phyloP scores from a whole-genome alignment of 2,113 vertebrate genomes.

The Herpetotheres cachinnans region DNA sequence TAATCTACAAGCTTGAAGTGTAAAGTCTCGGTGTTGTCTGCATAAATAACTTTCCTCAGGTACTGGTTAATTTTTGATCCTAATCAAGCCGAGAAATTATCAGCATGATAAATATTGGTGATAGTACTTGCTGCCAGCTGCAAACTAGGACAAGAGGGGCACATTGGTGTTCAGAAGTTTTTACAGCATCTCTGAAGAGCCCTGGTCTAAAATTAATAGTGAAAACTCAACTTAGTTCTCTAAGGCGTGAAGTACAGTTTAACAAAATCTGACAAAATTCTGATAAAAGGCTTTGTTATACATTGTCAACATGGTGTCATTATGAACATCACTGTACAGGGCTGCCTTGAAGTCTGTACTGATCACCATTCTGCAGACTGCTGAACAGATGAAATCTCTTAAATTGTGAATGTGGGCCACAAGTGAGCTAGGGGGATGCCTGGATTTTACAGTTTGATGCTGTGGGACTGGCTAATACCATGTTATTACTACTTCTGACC shows the following conservation, averaged over 20 bases:
- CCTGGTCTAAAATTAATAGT: background rate
- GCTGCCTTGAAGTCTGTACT: background rate
- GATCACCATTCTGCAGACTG: background rate
- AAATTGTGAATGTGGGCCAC: background rate
- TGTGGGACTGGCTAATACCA: background rate
- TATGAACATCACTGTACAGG: background rate
- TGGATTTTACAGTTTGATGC: background rate
- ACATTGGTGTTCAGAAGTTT: background rate
- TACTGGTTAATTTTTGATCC: constrained; percentile 17
- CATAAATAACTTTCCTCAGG: constrained; percentile 34
- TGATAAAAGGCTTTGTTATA: background rate
- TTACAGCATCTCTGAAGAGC: background rate
- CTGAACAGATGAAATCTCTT: background rate
- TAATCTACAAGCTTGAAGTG: constrained; percentile 7
- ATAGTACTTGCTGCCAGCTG: background rate
- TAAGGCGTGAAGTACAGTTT: background rate
- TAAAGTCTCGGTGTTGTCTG: background rate
- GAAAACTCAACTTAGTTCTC: background rate
- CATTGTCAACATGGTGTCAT: background rate
- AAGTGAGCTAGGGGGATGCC: background rate
- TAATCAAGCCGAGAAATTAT: constrained; percentile 27
- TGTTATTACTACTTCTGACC: background rate
- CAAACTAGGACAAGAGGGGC: background rate
- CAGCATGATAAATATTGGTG: background rate
- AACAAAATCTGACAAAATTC: background rate